Base-by-base conservation (phyloP, 2,797 vertebrate genomes). In the Phataginus tetradactyla region DNA sequence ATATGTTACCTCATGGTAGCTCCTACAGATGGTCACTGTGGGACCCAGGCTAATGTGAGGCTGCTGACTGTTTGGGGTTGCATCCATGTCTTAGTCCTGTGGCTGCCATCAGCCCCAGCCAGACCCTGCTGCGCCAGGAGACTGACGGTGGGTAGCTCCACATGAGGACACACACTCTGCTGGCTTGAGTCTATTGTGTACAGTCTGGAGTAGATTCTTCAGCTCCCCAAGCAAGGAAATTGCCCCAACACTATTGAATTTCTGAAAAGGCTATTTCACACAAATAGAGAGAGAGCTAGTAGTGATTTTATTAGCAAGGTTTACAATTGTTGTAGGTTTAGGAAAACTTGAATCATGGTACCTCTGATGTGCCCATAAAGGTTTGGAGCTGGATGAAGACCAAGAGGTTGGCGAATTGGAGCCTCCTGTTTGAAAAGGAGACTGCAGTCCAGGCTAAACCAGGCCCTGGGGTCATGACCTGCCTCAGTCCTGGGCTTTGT, bases 101-200 rank as follows among this genome's bases (percentile, higher is more conserved):
- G 45, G n/a, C n/a, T 20, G 1, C 37, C 1, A 0, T 39, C 32
- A 14, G 34, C 29, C 45, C 14, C 14, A 66, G 32, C 18, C 7
- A 2, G 1, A 39, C 34, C 45, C n/a, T 3, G 4, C 5, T 25
- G 25, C n/a, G 5, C 45, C 15, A 3, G 39, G 7, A 9, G 1
- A 3, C 45, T 42, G 37, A 74, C 13, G 66, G 39, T 14, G 17
- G 51, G 13, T 8, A 13, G 11, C 20, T 25, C 29, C 21, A 1
- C 21, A 11, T 18, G n/a, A 71, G 64, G 14, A 64, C 5, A 15
- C 20, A 3, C 10, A 1, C 9, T 32, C 37, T 27, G 45, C 51
- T 29, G 39, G 5, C 17, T 11, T 12, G 10, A 5, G 14, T 74
- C 32, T 39, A 29, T 34, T 9, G 5, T 6, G 4, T 25, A n/a